phyloP scores from a whole-genome alignment of 1,140 invertebrate genomes.

The Octopus sinensis region DNA sequence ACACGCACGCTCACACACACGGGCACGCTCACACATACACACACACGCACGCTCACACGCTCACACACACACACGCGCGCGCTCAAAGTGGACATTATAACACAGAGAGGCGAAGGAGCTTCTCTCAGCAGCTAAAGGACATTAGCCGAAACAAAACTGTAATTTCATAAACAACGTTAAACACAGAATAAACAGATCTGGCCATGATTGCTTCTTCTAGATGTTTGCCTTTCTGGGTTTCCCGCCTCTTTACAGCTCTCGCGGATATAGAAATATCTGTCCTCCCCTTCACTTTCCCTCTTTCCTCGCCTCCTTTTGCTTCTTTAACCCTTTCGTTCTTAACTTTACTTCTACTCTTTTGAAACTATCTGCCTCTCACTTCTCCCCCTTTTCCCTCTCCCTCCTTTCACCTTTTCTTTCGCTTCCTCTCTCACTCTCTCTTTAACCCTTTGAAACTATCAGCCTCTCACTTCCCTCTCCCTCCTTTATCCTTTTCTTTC shows the following conservation, averaged over 20 bases:
- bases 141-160: not conserved
- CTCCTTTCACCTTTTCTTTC: not conserved
- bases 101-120: too few species aligned
- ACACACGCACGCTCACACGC: too few species aligned
- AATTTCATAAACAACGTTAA: not conserved
- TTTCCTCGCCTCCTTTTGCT: not conserved
- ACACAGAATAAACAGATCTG: not conserved
- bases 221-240: not conserved
- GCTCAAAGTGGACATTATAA: too few species aligned
- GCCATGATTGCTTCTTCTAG: not conserved
- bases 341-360: too few species aligned
- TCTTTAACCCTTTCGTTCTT: too few species aligned
- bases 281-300: not conserved
- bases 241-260: too few species aligned
- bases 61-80: too few species aligned
- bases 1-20: too few species aligned
- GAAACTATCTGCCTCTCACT: not conserved
- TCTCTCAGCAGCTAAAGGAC: not conserved
- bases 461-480: not conserved
- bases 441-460: not conserved
- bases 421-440: not conserved
- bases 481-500: not conserved
- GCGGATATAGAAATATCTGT: too few species aligned
- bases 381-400: not conserved
- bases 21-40: too few species aligned